A percentile compares a stretch with the other conserved stretches of the same genome.
Evolutionary conservation across 2,113 vertebrate species (phyloP).

Genomic region (Hippocampus abdominalis): DNA sequence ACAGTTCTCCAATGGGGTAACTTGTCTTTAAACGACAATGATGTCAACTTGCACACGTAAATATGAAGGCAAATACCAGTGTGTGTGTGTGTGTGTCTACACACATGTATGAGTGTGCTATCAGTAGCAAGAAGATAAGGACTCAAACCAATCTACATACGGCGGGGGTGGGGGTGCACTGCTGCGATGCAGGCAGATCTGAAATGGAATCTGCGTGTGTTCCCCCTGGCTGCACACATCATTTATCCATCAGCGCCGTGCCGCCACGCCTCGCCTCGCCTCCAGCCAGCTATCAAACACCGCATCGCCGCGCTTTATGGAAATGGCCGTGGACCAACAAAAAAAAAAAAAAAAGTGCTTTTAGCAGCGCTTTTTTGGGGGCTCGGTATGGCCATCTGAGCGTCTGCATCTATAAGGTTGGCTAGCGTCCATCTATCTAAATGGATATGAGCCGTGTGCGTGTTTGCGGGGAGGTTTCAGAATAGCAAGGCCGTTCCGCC

Average conservation of each 20-base stretch:
- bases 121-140: constrained; percentile 44
- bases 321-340: constrained; percentile 33
- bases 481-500: constrained; percentile 58
- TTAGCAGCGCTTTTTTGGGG: constrained; percentile 37
- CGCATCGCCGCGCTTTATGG: constrained; percentile 48
- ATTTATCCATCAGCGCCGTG: constrained; percentile 43
- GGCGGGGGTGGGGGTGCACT: constrained; percentile 20
- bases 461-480: constrained; percentile 42
- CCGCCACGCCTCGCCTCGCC: constrained; percentile 34
- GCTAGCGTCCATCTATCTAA: constrained; percentile 62
- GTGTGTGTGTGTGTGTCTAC: not conserved
- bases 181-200: constrained; percentile 49
- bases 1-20: no score
- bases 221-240: constrained; percentile 60
- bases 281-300: constrained; percentile 57
- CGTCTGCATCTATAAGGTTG: constrained; percentile 22
- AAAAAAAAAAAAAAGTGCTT: constrained; percentile 27
- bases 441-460: constrained; percentile 55
- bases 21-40: not conserved
- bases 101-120: not conserved
- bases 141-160: constrained; percentile 62
- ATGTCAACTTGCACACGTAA: not conserved
- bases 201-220: constrained; percentile 63
- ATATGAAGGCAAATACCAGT: not conserved
- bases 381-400: constrained; percentile 13